phyloP scores from a whole-genome alignment of 2,888 invertebrate species.

The Dilophus febrilis region DNA sequence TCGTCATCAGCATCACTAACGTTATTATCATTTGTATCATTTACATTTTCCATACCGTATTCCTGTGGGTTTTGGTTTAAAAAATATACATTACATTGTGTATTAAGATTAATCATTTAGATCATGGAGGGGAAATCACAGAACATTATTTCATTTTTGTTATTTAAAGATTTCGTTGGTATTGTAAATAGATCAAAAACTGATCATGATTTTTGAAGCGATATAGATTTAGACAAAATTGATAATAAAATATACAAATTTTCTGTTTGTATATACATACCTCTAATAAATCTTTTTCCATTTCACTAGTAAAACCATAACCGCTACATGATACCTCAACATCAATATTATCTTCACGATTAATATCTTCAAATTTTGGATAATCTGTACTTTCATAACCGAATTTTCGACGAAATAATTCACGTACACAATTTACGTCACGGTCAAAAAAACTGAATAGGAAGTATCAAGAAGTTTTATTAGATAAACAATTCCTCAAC shows the following conservation, averaged over 20 bases:
- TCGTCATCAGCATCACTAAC: constrained; percentile 19
- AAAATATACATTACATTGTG: no score
- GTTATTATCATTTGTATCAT: constrained; percentile 17
- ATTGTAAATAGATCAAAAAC: no score
- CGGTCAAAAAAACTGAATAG: constrained; percentile 71
- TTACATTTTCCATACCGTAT: constrained; percentile 35
- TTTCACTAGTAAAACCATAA: constrained; percentile 70
- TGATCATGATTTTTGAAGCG: no score
- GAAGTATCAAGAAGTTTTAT: constrained; percentile 2
- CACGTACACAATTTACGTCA: constrained; percentile 82
- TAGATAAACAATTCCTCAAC: no score
- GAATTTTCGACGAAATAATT: constrained; percentile 82
- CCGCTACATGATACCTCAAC: constrained; percentile 84
- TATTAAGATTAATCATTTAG: no score
- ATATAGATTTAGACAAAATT: no score
- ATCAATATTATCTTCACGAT: constrained; percentile 68
- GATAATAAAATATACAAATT: no score
- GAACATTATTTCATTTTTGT: no score
- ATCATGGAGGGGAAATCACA: no score
- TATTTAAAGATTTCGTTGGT: no score
- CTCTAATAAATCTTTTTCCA: constrained; percentile 53
- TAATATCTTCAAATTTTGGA: constrained; percentile 59
- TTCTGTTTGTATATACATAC: constrained; percentile 17
- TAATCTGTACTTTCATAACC: constrained; percentile 69
- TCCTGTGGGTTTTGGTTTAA: no score